Percentiles rank a stretch among this genome's conserved stretches.
Conservation (phyloP, 2,797 vertebrate species). For the Sylvia borin region DNA sequence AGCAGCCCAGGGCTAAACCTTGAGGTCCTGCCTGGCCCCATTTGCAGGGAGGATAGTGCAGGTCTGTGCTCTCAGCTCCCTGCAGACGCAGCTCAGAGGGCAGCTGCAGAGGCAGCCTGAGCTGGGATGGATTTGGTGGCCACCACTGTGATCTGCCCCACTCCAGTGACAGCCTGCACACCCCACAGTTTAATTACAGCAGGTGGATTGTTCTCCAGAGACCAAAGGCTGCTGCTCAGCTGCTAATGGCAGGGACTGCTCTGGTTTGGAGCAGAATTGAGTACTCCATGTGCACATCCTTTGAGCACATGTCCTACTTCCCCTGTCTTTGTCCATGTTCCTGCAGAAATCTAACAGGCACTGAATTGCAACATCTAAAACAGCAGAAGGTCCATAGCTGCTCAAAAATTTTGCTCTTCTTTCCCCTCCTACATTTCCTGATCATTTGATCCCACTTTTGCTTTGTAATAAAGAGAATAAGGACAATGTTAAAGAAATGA, state of each 20-base stretch:
- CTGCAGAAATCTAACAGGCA: background rate
- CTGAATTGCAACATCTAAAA: background rate
- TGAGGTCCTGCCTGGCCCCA: fast-evolving
- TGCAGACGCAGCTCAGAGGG: background rate
- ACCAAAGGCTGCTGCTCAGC: background rate
- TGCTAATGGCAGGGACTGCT: background rate
- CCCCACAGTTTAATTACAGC: background rate
- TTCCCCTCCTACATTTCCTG: background rate
- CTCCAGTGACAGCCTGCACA: background rate
- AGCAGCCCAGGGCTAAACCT: background rate
- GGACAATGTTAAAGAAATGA: constrained; percentile 25
- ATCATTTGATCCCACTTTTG: background rate
- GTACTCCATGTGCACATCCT: background rate
- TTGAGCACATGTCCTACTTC: background rate
- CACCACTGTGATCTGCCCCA: background rate
- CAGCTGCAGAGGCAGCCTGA: background rate
- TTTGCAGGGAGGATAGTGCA: background rate
- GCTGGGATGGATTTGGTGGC: background rate
- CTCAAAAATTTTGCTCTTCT: background rate
- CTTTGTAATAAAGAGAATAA: background rate
- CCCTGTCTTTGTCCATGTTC: background rate
- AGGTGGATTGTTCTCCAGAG: background rate
- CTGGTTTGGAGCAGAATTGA: background rate
- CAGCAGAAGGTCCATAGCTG: background rate
- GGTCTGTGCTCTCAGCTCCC: background rate